Evolutionary conservation across 2,797 vertebrate species (phyloP), one percentile per base, ranked within the genome.

Genomic region (Notolabrus celidotus): DNA sequence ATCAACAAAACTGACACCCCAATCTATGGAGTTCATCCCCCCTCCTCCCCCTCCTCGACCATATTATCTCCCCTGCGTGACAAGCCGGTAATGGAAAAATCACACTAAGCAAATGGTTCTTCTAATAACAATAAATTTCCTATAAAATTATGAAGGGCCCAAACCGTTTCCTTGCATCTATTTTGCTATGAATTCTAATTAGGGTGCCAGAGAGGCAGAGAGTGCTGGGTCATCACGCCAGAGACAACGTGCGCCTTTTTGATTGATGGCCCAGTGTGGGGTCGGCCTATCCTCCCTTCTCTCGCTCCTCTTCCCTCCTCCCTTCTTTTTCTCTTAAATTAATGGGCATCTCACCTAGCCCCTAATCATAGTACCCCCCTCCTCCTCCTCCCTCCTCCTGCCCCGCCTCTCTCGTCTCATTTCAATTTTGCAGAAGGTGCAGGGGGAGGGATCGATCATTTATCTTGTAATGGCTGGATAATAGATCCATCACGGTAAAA

Each of bases 81-180:
- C 97, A 98, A 96, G 96, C 91, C 91, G 93, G 96, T 99, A 98
- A 98, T 98, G 97, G 97, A 98, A 98, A 99, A 97, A 97, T 97
- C 96, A 97, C 97, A 96, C 96, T 96, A 98, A 97, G 97, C 96
- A 98, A 99, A 99, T 99, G 97, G 97, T 95, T 98, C 95, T 94
- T 96, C 96, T 98, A 99, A 99, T 98, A 98, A 99, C 96, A 97
- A 99, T 98, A 97, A 95, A 99, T 98, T 98, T 96, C 95, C 95
- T 97, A 96, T 95, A 97, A 97, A 97, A 98, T 98, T 97, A 98
- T 96, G 96, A 97, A 95, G 96, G 96, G 95, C 95, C 96, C 95
- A 94, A 95, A 96, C 95, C 39, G 95, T 95, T 97, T 98, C 96
- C 97, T 96, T 95, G 96, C 95, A 97, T 97, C 96, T 97, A 96